Evolutionary conservation across 1,140 invertebrate species (phyloP).

Genomic region (Calycopis cecrops): DNA sequence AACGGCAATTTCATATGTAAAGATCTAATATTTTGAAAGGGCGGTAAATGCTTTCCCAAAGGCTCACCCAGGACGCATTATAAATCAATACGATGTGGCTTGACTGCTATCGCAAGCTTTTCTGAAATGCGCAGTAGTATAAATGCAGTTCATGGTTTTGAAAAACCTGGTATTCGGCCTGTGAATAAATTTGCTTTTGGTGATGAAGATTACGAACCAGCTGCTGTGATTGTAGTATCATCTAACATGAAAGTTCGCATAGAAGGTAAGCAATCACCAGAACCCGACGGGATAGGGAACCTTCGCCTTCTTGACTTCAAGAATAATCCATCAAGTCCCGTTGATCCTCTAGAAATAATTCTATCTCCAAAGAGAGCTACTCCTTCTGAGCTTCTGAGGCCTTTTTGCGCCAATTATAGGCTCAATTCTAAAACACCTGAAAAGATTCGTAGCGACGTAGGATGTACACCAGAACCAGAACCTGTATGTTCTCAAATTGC

Average conservation of each 20-base stretch:
- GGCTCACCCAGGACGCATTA: conserved; percentile 20
- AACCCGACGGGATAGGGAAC: conserved; percentile 36
- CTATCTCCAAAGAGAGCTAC: conserved; percentile 29
- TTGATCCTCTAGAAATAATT: conserved; percentile 33
- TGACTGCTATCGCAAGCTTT: conserved; percentile 40
- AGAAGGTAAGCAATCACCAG: conserved; percentile 34
- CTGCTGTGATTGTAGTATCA: conserved; percentile 38
- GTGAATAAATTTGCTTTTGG: conserved; percentile 46
- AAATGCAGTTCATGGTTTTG: conserved; percentile 51
- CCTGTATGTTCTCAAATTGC: conserved; percentile 30
- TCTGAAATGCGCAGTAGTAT: conserved; percentile 40
- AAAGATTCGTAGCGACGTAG: conserved; percentile 25
- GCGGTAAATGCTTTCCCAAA: conserved; percentile 12
- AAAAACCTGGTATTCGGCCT: conserved; percentile 48
- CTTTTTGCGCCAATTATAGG: conserved; percentile 29
- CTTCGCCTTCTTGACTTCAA: conserved; percentile 29
- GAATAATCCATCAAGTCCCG: conserved; percentile 30
- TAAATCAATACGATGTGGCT: conserved; percentile 20
- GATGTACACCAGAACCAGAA: conserved; percentile 29
- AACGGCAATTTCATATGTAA: too few relatives aligned
- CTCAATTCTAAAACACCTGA: conserved; percentile 29
- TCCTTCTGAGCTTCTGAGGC: conserved; percentile 25
- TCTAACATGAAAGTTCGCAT: conserved; percentile 58
- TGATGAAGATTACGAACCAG: conserved; percentile 39
- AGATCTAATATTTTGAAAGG: too few relatives aligned